These are phyloP conservation scores for Scaptomyza cyrtandrae DNA, from an alignment of 2,888 invertebrate species.

Conservation along the genomic window DNA sequence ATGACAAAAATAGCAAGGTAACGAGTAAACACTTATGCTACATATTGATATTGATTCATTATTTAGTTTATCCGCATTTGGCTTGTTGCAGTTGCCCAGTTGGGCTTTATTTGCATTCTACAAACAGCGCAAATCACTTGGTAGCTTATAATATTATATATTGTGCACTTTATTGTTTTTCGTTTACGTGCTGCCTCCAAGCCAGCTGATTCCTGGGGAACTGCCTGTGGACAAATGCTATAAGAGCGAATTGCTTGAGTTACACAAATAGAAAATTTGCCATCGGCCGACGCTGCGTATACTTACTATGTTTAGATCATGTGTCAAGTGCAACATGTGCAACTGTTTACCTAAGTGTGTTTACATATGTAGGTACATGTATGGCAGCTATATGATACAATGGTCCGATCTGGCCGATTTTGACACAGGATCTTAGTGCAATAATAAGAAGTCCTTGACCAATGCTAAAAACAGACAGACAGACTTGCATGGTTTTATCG, in stretches of 20 bases:
- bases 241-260: constrained; percentile 81
- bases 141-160: constrained; percentile 19
- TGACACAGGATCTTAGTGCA: too few species aligned
- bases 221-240: constrained; percentile 69
- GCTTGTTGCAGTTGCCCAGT: constrained; percentile 85
- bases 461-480: too few species aligned
- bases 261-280: constrained; percentile 71
- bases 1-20: not conserved
- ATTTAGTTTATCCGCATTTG: constrained; percentile 85
- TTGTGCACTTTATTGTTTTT: not conserved
- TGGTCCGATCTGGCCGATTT: too few species aligned
- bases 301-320: constrained; percentile 39
- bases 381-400: too few species aligned
- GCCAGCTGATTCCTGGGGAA: constrained; percentile 81
- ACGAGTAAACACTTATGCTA: too few species aligned
- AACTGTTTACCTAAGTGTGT: constrained; percentile 4
- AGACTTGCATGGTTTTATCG: too few species aligned
- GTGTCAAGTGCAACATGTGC: constrained; percentile 29
- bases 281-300: constrained; percentile 46
- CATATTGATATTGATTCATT: too few species aligned
- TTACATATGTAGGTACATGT: not conserved
- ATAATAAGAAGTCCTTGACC: too few species aligned
- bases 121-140: constrained; percentile 58
- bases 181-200: constrained; percentile 73
- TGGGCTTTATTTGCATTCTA: constrained; percentile 81